Evolutionary conservation across 64 coral and sea anemone genomes (phyloP), one percentile per base, ranked within the genome.

Genomic region (Stylophora pistillata): DNA sequence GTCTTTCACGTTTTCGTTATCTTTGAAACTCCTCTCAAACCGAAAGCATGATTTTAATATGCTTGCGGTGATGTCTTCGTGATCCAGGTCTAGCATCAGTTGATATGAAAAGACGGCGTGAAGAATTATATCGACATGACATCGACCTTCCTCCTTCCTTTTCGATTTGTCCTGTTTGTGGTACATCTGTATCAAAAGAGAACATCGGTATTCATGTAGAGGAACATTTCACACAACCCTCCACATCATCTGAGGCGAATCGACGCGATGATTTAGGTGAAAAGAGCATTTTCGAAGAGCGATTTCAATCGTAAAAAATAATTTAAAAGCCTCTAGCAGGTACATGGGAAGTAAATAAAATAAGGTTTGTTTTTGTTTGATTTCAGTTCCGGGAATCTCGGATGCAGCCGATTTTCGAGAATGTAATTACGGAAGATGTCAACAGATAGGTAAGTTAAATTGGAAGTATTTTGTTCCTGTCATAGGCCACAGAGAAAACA

Each of bases 141-240:
- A 66, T 90, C 53, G 69, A 78, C 81, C 93, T 93, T 37, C 77
- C 91, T 54, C 90, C 91, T 13, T 90, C 95, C 10, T 59, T 93
- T 31, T 97, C 95, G 52, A 97, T 97, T 25, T 99, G 97, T 54
- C 97, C 97, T 18, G 97, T 99, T 73, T 99, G 97, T 78, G 93
- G 94, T 14, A 74, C 89, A 87, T 92, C 87, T 10, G 87, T 99
- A 15, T 78, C 87, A 13, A 95, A 95, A 62, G 91, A 99, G 23
- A 85, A 92, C 58, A 93, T 99, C 21, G 90, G 89, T 13, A 73
- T 93, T 33, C 97, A 99, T 59, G 93, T 99, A 9, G 93, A 99
- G 58, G 86, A 95, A 7, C 97, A 99, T 70, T 99, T 99, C 55
- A 93, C 74, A 34, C 91, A 96, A 61, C 87, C 95, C 25, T 77